Conservation (phyloP, 2,113 vertebrate species). For the Pandion haliaetus region DNA sequence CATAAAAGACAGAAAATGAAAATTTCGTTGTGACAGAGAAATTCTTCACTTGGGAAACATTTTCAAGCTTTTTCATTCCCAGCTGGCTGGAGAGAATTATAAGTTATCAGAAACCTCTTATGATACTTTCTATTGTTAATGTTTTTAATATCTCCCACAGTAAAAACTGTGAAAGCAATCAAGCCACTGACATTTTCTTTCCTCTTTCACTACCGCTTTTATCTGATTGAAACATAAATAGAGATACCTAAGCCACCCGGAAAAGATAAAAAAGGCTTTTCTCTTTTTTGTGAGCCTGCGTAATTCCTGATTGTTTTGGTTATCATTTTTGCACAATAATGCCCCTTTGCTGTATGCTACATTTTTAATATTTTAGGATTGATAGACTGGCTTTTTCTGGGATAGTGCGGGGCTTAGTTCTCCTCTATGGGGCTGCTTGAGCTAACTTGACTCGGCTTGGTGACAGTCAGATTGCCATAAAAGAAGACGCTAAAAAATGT, state of each 20-base stretch:
- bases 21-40: slow-evolving; percentile 34
- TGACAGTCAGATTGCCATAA: not conserved
- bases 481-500: not conserved
- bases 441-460: not conserved
- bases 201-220: not conserved
- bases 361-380: not conserved
- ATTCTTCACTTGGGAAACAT: slow-evolving; percentile 25
- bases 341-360: not conserved
- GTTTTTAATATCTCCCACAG: slow-evolving; percentile 43
- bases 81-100: not conserved
- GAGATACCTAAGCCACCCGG: not conserved
- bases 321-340: not conserved
- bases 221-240: slow-evolving; percentile 43
- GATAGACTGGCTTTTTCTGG: not conserved
- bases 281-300: not conserved
- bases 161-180: slow-evolving; percentile 40
- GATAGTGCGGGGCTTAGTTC: not conserved
- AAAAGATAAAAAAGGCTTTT: not conserved
- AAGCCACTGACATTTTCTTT: slow-evolving; percentile 35
- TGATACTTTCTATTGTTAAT: slow-evolving; percentile 43
- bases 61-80: slow-evolving; percentile 25
- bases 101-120: slow-evolving; percentile 30
- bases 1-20: slow-evolving; percentile 16
- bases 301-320: not conserved
- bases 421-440: not conserved